A percentile compares a stretch with the other conserved stretches of the same genome.
Evolutionary conservation across 1,140 invertebrate genomes (phyloP).

Genomic region (Whitmania pigra): DNA sequence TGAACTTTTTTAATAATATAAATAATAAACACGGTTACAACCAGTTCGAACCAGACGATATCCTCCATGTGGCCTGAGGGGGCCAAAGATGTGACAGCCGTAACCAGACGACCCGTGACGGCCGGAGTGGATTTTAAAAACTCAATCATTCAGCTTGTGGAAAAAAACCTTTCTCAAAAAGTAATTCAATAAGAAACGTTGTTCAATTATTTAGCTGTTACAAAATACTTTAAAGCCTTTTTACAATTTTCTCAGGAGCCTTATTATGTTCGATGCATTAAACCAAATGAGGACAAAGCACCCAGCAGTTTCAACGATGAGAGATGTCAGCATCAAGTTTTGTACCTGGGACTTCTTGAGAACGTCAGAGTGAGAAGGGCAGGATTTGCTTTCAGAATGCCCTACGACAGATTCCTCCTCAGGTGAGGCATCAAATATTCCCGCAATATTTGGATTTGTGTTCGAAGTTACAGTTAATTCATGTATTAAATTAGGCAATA

Average conservation of each 20-base stretch:
- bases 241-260: constrained; percentile 52
- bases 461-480: constrained; percentile 25
- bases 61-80: constrained; percentile 89
- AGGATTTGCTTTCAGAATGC: constrained; percentile 77
- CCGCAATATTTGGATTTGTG: not conserved
- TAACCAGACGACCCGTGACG: constrained; percentile 79
- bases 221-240: too few species aligned
- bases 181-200: constrained; percentile 27
- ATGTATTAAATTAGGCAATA: not conserved
- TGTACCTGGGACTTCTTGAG: constrained; percentile 58
- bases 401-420: constrained; percentile 75
- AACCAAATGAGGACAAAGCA: constrained; percentile 84
- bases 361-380: constrained; percentile 86
- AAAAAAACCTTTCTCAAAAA: constrained; percentile 71
- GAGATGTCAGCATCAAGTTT: constrained; percentile 69
- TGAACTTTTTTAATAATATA: too few species aligned
- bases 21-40: constrained; percentile 25
- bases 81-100: constrained; percentile 70
- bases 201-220: too few species aligned
- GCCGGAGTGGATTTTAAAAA: constrained; percentile 85
- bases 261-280: constrained; percentile 87
- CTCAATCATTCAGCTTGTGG: constrained; percentile 78
- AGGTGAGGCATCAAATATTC: constrained; percentile 43
- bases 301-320: constrained; percentile 59
- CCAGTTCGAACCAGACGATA: constrained; percentile 58